Base-by-base conservation (phyloP, 2,888 invertebrate genomes). In the Leptinotarsa haldemani region DNA sequence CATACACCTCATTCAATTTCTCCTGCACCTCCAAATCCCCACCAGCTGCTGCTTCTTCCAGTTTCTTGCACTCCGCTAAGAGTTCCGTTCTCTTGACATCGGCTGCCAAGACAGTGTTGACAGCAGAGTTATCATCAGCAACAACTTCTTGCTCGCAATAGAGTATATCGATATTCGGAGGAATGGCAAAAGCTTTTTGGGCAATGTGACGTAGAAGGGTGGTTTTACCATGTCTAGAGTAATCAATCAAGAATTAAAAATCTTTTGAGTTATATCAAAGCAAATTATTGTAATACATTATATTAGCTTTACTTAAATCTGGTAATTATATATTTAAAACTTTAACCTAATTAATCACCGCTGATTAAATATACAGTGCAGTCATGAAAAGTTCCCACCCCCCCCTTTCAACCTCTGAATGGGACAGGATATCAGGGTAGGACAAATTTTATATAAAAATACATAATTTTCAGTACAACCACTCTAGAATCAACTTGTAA, bases 71-170 rank as follows among this genome's bases (percentile, higher is more conserved):
- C 86, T 98, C 97, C 18, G 93, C 91, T 65, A 98, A 86, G 71
- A 99, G 88, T 77, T 91, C 91, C 63, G 93, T 93, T 74, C 99
- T 91, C 86, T 97, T 97, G 12, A 94, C 94, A 88, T 99, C 99
- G 0, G 99, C 96, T 78, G 95, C 96, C 9, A 99, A 88, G 15
- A 99, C 95, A 0, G 97, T 95, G 76, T 97, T 94, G 1, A 99
- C 97, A 0, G 99, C 98, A 13, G 95, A 93, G 70, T 94, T 93
- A 80, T 97, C 95, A 84, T 98, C 98, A 5, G 98, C 98, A 0
- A 96, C 93, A 40, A 99, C 98, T 90, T 99, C 99, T 91, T 96
- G 99, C 89, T 99, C 99, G 86, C 99, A 99, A 83, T 98, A 93
- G 73, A 99, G 89, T 73, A 99, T 96, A 86, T 95, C 99, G 80